phyloP scores from a whole-genome alignment of 1,140 invertebrate genomes.

The Neotoxoptera formosana region DNA sequence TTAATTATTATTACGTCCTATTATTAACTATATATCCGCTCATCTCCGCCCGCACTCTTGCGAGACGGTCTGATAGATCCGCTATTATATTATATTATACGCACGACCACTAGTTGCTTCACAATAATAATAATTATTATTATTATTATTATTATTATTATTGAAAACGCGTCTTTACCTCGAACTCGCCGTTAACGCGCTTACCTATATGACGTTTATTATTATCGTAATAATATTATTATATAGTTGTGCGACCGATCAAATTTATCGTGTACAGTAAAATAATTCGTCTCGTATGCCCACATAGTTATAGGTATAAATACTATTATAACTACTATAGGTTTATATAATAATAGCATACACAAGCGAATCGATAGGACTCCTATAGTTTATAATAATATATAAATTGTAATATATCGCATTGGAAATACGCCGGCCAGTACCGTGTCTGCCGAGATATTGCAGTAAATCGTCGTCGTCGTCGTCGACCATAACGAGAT shows the following conservation, averaged over 20 bases:
- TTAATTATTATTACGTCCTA: neutral
- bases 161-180: neutral
- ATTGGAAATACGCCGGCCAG: neutral
- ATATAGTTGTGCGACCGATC: neutral
- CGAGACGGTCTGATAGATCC: neutral
- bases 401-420: neutral
- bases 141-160: neutral
- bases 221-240: neutral
- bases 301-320: neutral
- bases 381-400: neutral
- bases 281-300: neutral
- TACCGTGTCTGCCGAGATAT: neutral
- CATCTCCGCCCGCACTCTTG: neutral
- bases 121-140: neutral
- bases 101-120: neutral
- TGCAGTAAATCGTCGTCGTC: no score
- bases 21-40: no score
- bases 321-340: neutral
- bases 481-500: neutral
- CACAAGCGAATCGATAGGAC: neutral
- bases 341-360: no score
- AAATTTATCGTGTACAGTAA: neutral
- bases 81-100: no score
- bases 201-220: neutral
- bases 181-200: neutral